Evolutionary conservation across 2,888 invertebrate species (phyloP).

Genomic region (Parascotia fuliginaria): DNA sequence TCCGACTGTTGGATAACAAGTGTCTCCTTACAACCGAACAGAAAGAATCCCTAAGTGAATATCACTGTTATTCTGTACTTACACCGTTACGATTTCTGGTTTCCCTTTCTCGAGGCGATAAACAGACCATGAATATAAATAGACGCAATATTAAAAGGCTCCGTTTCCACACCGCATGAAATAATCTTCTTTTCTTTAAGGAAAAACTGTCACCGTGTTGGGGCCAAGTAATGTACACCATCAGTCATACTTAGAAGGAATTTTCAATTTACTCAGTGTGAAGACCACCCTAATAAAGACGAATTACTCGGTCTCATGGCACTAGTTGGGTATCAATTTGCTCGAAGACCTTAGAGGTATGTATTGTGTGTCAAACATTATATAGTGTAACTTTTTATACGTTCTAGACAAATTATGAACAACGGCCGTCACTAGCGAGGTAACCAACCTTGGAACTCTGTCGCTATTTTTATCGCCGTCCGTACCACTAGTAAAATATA

Average conservation of each 20-base stretch:
- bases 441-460: constrained; percentile 32
- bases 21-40: constrained; percentile 45
- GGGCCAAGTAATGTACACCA: constrained; percentile 79
- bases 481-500: constrained; percentile 39
- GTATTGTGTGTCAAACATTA: constrained; percentile 34
- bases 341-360: constrained; percentile 41
- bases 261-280: constrained; percentile 81
- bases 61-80: constrained; percentile 69
- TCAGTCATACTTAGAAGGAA: constrained; percentile 84
- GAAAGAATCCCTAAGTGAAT: constrained; percentile 74
- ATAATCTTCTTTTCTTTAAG: constrained; percentile 81
- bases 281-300: constrained; percentile 77
- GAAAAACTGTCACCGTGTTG: constrained; percentile 74
- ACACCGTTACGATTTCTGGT: constrained; percentile 70
- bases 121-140: constrained; percentile 81
- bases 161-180: constrained; percentile 66
- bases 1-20: constrained; percentile 21
- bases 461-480: constrained; percentile 36
- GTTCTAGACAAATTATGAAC: constrained; percentile 37
- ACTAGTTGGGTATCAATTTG: constrained; percentile 64
- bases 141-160: constrained; percentile 80
- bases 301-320: constrained; percentile 66
- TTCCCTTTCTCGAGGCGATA: constrained; percentile 63
- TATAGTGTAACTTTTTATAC: constrained; percentile 30
- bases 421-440: constrained; percentile 19